A percentile compares a stretch with the other conserved stretches of the same genome.
Evolutionary conservation across 2,888 invertebrate species (phyloP).

Genomic region (Parochlus steinenii): DNA sequence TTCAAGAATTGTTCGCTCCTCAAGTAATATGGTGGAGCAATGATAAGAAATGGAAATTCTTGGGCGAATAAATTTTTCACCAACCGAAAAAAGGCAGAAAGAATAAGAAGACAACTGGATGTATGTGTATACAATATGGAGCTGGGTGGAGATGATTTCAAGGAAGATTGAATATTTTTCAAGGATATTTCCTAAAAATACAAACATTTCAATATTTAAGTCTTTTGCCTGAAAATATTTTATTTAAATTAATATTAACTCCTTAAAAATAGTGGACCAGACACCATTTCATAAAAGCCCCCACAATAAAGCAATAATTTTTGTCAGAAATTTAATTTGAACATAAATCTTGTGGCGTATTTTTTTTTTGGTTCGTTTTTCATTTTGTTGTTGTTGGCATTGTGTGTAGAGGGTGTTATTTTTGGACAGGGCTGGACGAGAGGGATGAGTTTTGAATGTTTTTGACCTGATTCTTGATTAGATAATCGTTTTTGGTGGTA

Average conservation of each 20-base stretch:
- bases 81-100: background rate
- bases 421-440: too few species aligned
- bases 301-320: conserved; percentile 32
- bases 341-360: conserved; percentile 28
- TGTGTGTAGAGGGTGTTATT: conserved; percentile 7
- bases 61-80: conserved; percentile 1
- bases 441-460: too few species aligned
- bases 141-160: too few species aligned
- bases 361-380: conserved; percentile 6
- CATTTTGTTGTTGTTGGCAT: conserved; percentile 3
- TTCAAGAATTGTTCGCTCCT: conserved; percentile 69
- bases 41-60: conserved; percentile 1
- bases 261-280: too few species aligned
- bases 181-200: too few species aligned
- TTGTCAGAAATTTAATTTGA: conserved; percentile 36
- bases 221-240: too few species aligned
- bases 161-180: too few species aligned
- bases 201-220: too few species aligned
- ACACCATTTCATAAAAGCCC: conserved; percentile 9
- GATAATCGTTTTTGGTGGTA: too few species aligned
- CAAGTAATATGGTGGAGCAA: conserved; percentile 25
- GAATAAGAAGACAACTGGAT: background rate
- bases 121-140: too few species aligned
- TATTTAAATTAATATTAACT: too few species aligned
- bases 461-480: too few species aligned